Base-by-base conservation (phyloP, 2,888 invertebrate genomes). In the Mesochorus sp. region DNA sequence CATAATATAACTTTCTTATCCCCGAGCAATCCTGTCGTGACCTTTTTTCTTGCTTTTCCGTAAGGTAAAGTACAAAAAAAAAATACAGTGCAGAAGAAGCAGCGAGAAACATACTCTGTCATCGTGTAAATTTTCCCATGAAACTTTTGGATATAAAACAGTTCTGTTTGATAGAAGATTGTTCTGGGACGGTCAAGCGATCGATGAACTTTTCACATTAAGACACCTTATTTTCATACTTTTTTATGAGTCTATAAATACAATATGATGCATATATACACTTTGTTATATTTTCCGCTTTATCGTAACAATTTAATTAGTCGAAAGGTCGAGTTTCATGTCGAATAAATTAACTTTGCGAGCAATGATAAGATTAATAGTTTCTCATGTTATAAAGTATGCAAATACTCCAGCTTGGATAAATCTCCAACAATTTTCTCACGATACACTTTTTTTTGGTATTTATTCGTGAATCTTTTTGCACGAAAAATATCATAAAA, bases 151-250 rank as follows among this genome's bases (percentile, higher is more conserved):
- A 42, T 19, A 26, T 55, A 66, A 66, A 66, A 39, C 51, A 53
- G 66, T 12, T 67, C 14, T 39, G 39, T 39, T 53, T 67, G 26
- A 37, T 14, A n/a, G 53, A 51, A 19, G 3, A n/a, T 42, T 55
- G 28, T 19, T 26, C 28, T 12, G 3, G 0, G 42, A 21, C 53
- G 67, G 53, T 67, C 67, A 42, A 67, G 19, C 53, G 51, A 8
- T 67, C 67, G 67, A 55, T 67, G 39, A 55, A 67, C 67, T 67
- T 67, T 26, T 67, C 28, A 55, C 67, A 55, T 67, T 67, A 55
- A 67, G 42, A n/a, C n/a, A 42, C 12, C 42, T 44, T 67, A 21
- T 12, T 67, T 42, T 28, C 34, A 8, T 10, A 26, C 10, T 49
- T 47, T 31, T n/a, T 21, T 19, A n/a, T 12, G 21, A n/a, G 5